These are phyloP conservation scores for Hippocampus zosterae DNA, from an alignment of 2,113 vertebrate species.

Conservation along the genomic window DNA sequence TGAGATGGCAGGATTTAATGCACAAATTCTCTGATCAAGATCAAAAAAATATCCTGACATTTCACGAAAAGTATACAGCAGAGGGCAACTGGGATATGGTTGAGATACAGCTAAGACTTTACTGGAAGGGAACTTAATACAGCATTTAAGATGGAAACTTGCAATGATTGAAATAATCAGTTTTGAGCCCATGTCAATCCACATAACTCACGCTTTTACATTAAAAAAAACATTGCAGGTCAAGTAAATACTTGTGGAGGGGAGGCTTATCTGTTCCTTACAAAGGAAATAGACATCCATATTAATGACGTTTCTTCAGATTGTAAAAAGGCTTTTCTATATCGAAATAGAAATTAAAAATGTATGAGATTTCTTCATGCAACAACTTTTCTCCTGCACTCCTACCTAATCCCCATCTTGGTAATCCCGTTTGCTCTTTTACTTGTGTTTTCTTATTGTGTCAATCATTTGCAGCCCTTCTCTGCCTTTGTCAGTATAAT, in stretches of 20 bases:
- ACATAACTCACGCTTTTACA: neutral
- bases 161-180: slow-evolving; percentile 17
- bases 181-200: slow-evolving; percentile 4
- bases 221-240: slow-evolving; percentile 20
- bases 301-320: slow-evolving; percentile 36
- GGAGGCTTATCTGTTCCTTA: slow-evolving; percentile 36
- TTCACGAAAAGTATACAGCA: slow-evolving; percentile 15
- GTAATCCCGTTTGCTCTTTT: slow-evolving; percentile 8
- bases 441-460: slow-evolving; percentile 20
- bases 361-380: slow-evolving; percentile 46
- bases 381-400: slow-evolving; percentile 20
- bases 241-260: slow-evolving; percentile 18
- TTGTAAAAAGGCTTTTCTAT: slow-evolving; percentile 32
- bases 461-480: slow-evolving; percentile 26
- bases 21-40: slow-evolving; percentile 46
- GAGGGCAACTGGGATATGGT: slow-evolving; percentile 2
- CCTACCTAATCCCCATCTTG: slow-evolving; percentile 23
- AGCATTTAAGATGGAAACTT: slow-evolving; percentile 7
- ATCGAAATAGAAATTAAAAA: slow-evolving; percentile 52
- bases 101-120: slow-evolving; percentile 18
- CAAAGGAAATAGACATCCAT: slow-evolving; percentile 46
- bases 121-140: slow-evolving; percentile 1
- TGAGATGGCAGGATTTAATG: slow-evolving; percentile 38
- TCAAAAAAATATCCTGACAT: slow-evolving; percentile 25
- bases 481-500: slow-evolving; percentile 24